phyloP scores from a whole-genome alignment of 2,113 vertebrate genomes.

The Bos javanicus region DNA sequence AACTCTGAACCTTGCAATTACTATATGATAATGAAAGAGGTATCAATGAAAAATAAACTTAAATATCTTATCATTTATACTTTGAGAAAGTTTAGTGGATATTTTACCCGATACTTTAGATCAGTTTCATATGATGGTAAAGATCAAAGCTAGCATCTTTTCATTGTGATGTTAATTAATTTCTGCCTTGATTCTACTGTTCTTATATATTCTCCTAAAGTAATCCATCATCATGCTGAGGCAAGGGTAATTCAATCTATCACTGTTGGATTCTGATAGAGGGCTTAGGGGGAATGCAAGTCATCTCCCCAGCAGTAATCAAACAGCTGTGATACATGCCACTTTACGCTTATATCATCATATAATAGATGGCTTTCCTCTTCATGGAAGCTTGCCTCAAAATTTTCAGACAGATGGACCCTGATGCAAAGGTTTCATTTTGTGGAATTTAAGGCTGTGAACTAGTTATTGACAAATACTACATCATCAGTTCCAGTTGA shows the following conservation, averaged over 20 bases:
- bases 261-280: slow-evolving; percentile 81
- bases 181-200: slow-evolving; percentile 74
- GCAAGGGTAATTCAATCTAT: slow-evolving; percentile 81
- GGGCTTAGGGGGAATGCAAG: slow-evolving; percentile 78
- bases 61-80: neutral
- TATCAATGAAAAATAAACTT: neutral
- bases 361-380: slow-evolving; percentile 82
- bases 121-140: slow-evolving; percentile 46
- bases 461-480: slow-evolving; percentile 89
- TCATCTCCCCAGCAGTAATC: slow-evolving; percentile 82
- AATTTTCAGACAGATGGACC: slow-evolving; percentile 82
- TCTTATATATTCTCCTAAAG: slow-evolving; percentile 71
- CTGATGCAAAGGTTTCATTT: slow-evolving; percentile 80
- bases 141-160: slow-evolving; percentile 71
- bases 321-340: slow-evolving; percentile 86
- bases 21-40: neutral
- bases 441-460: slow-evolving; percentile 81
- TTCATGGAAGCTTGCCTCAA: slow-evolving; percentile 77
- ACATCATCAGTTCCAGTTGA: slow-evolving; percentile 87
- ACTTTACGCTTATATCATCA: slow-evolving; percentile 81
- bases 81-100: slow-evolving; percentile 47
- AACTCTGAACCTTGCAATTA: neutral
- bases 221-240: slow-evolving; percentile 84
- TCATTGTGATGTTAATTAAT: slow-evolving; percentile 79
- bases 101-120: slow-evolving; percentile 43